Percentiles rank a stretch among this genome's conserved stretches.
phyloP scores from a whole-genome alignment of 2,113 vertebrate genomes.

The Perognathus longimembris region DNA sequence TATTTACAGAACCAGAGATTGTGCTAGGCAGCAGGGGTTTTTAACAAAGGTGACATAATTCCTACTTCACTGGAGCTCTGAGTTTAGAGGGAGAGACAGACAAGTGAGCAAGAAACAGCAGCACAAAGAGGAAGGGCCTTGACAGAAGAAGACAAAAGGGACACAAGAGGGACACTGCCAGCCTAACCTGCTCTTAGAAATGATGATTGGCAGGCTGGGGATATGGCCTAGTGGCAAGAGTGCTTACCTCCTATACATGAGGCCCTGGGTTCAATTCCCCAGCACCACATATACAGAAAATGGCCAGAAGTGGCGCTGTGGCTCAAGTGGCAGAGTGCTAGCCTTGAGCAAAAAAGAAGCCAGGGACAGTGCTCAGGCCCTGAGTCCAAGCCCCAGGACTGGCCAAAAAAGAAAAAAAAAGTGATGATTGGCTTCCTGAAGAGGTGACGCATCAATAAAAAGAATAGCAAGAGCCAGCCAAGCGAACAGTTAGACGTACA shows the following conservation, averaged over 20 bases:
- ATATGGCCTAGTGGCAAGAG: too few relatives aligned
- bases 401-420: too few relatives aligned
- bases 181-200: neutral
- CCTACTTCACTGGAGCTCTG: constrained; percentile 15
- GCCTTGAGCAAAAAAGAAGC: too few relatives aligned
- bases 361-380: too few relatives aligned
- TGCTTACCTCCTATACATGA: too few relatives aligned
- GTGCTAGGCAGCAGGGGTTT: neutral
- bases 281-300: too few relatives aligned
- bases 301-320: too few relatives aligned
- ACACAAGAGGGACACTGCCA: neutral
- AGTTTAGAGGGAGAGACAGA: neutral
- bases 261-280: too few relatives aligned
- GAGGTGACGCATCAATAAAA: neutral
- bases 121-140: neutral
- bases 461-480: neutral
- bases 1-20: constrained; percentile 58
- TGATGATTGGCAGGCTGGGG: too few relatives aligned
- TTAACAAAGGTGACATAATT: neutral
- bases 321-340: too few relatives aligned
- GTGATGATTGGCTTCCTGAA: neutral
- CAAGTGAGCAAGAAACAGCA: neutral
- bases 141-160: neutral
- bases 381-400: too few relatives aligned
- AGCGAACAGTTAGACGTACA: neutral